Evolutionary conservation across 1,140 invertebrate species (phyloP), one percentile per base, ranked within the genome.

Genomic region (Micrasema longulum): DNA sequence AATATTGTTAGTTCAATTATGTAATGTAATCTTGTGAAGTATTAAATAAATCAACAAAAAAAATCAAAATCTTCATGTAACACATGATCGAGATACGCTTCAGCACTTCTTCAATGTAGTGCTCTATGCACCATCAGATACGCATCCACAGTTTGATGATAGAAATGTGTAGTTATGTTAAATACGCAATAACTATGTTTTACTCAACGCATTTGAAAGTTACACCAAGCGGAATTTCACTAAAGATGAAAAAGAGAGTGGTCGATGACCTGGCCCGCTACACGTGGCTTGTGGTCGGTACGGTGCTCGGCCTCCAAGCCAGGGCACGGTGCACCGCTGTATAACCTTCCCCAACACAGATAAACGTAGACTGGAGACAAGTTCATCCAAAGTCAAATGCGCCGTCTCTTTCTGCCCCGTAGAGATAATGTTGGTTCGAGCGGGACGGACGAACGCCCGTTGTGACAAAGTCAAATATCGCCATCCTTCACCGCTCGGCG

Each of bases 231-330:
- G n/a, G 41, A 63, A 64, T 63, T 63, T 47, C 38, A 50, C 68
- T 65, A 75, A 76, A 69, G 74, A 76, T 76, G 74, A 76, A 76
- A 75, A 75, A 76, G 74, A 76, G 74, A 76, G 74, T 76, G 74
- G 74, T 72, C 74, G 74, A 70, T 71, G 74, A 72, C 74, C 74
- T 38, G 35, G 22, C 23, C 14, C 12, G 47, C 66, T 68, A 69
- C 73, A 75, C 74, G 74, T 76, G 74, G 67, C 16, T 12, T n/a
- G 11, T 22, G 47, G n/a, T 35, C 47, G 50, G 62, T 71, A 47
- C 62, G 67, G 74, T 70, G 55, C 60, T 41, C 35, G 22, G 66
- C 74, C 70, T 62, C 70, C 63, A 43, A 10, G 50, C 45, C 65
- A 22, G 36, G 53, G 38, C 38, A 20, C 22, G 47, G 36, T 72